Evolutionary conservation across 2,797 vertebrate species (phyloP).

Genomic region (Anabas testudineus): DNA sequence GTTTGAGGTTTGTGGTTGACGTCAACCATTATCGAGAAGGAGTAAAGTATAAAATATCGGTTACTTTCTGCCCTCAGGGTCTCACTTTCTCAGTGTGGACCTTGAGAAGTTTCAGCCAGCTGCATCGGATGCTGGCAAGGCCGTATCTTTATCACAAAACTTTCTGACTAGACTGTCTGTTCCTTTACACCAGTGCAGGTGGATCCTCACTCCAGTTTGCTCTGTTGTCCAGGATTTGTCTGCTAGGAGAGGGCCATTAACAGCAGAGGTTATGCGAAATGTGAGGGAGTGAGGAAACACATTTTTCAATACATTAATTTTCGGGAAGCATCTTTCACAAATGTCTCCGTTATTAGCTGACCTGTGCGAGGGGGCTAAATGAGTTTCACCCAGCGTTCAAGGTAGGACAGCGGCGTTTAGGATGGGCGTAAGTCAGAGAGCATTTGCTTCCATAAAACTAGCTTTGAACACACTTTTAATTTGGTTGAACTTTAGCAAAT

Average conservation of each 20-base stretch:
- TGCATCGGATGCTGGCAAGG: conserved; percentile 77
- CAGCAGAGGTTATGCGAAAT: conserved; percentile 76
- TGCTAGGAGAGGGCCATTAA: conserved; percentile 48
- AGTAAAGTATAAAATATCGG: conserved; percentile 50
- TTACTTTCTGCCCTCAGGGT: conserved; percentile 43
- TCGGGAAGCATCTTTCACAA: conserved; percentile 87
- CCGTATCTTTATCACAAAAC: conserved; percentile 52
- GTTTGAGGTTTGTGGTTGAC: conserved; percentile 33
- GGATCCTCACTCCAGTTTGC: conserved; percentile 66
- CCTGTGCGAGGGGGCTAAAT: conserved; percentile 74
- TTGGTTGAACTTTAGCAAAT: conserved; percentile 32
- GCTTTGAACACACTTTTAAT: conserved; percentile 63
- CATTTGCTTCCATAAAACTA: conserved; percentile 67
- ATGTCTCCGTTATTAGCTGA: conserved; percentile 85
- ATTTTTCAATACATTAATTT: conserved; percentile 85
- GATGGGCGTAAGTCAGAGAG: conserved; percentile 75
- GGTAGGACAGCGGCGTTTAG: conserved; percentile 76
- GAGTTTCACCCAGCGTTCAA: conserved; percentile 81
- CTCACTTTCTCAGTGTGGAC: conserved; percentile 61
- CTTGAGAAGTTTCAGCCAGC: conserved; percentile 77
- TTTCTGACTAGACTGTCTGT: conserved; percentile 69
- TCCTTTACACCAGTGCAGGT: conserved; percentile 72
- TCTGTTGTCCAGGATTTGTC: conserved; percentile 45
- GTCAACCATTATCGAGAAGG: conserved; percentile 32
- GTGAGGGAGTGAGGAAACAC: conserved; percentile 83